A percentile compares a stretch with the other conserved stretches of the same genome.
phyloP scores from a whole-genome alignment of 1,140 invertebrate genomes.

The Alviniconcha marisindica region DNA sequence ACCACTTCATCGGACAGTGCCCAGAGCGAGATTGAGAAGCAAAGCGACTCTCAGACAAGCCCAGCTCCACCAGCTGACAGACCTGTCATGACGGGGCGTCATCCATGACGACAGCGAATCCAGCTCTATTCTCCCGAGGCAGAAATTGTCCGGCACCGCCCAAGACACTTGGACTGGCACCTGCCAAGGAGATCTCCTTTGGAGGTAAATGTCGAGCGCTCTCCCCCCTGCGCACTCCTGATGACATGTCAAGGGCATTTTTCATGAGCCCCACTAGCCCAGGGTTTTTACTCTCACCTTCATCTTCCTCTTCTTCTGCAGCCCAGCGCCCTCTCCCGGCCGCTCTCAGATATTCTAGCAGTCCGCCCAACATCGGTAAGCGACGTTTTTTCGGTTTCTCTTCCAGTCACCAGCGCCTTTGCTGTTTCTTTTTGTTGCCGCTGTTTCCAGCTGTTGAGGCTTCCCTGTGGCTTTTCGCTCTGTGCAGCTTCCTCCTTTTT shows the following conservation, averaged over 20 bases:
- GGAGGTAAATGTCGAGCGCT: constrained; percentile 31
- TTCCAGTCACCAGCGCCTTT: background rate
- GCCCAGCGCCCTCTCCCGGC: constrained; percentile 2
- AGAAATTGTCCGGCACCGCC: constrained; percentile 13
- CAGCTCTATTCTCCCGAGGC: background rate
- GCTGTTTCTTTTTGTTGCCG: too few species aligned
- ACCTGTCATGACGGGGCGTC: background rate
- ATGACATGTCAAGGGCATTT: constrained; percentile 21
- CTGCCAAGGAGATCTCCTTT: constrained; percentile 8
- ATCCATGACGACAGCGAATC: background rate
- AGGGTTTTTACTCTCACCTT: constrained; percentile 22
- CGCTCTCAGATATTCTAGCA: constrained; percentile 43
- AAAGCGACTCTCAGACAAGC: too few species aligned
- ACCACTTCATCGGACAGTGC: background rate
- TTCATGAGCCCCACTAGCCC: constrained; percentile 30
- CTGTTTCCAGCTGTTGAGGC: too few species aligned
- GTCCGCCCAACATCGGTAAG: constrained; percentile 62
- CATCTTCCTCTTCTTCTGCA: constrained; percentile 31
- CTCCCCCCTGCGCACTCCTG: background rate
- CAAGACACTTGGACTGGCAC: constrained; percentile 12
- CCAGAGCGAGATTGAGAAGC: background rate
- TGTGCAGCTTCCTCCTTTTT: too few species aligned
- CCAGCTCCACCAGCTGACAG: background rate
- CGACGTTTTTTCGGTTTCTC: background rate
- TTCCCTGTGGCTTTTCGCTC: too few species aligned